Evolutionary conservation across 2,797 vertebrate genomes (phyloP), one percentile per base, ranked within the genome.

Genomic region (Mormyrops attenuatus): DNA sequence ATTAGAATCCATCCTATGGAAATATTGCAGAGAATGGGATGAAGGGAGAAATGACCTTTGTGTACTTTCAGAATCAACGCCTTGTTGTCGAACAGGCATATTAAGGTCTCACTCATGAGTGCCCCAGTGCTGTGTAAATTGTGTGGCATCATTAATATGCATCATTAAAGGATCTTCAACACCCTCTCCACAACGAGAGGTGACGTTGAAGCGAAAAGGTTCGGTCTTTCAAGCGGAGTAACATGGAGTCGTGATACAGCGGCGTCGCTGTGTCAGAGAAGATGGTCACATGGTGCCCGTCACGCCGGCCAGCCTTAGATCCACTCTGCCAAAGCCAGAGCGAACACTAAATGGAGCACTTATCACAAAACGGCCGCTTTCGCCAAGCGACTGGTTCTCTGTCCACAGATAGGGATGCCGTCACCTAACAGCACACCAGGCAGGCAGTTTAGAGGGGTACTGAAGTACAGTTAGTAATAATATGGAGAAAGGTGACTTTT

Each of bases 1-100:
- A 92, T 91, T 90, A 91, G 88, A 89, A 89, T 82, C 85, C 34
- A 85, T 53, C 53, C 87, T 85, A 90, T 89, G 73, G 88, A 91
- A 89, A 90, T 90, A 88, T 85, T 63, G 66, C 89, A 88, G 88
- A 34, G 38, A 90, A 77, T 86, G 77, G 88, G 84, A 53, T 55
- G 63, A 84, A 15, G 17, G 49, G 53, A 49, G 57, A 89, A 47
- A 86, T 50, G 53, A 26, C 86, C 85, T 66, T 17, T 22, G 22
- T 63, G 22, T 88, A 44, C 55, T 52, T 22, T 82, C 26, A 30
- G 22, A 55, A 84, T 84, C 80, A 9, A n/a, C 17, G 15, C 60
- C 15, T 50, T 49, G 22, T 89, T 15, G 80, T 38, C 69, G 30
- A n/a, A 49, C 53, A 15, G 87, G 88, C 88, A 85, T 47, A 66